Percentiles rank a stretch among this genome's conserved stretches.
Conservation (phyloP, 1,140 invertebrate species). For the Diprion similis region DNA sequence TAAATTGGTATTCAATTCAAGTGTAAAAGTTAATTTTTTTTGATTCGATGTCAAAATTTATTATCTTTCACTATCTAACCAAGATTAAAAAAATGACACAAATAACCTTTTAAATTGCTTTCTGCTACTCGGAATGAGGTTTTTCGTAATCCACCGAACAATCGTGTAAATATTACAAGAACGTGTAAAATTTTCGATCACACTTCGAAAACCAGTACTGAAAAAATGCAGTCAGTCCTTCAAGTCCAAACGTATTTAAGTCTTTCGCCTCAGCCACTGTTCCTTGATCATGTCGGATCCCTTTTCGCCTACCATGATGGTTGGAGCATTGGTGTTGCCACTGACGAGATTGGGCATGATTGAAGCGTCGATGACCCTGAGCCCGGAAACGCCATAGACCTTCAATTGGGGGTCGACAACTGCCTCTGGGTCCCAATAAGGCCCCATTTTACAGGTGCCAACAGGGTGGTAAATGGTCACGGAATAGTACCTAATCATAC, state of each 20-base stretch:
- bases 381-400: conserved; percentile 80
- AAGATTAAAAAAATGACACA: no score
- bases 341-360: conserved; percentile 85
- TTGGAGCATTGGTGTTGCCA: conserved; percentile 84
- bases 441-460: conserved; percentile 93
- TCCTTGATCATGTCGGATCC: conserved; percentile 84
- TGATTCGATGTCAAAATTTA: no score
- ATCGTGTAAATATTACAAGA: no score
- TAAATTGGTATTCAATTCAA: no score
- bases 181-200: no score
- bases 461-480: conserved; percentile 87
- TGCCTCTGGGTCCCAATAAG: conserved; percentile 80
- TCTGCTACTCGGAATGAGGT: no score
- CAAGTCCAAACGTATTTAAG: not conserved
- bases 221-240: not conserved
- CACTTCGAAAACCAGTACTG: no score
- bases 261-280: conserved; percentile 69
- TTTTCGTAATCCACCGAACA: no score
- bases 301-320: conserved; percentile 87
- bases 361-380: conserved; percentile 86
- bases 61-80: no score
- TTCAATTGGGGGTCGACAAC: conserved; percentile 86
- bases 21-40: no score
- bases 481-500: conserved; percentile 82
- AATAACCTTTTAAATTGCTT: no score